Conservation (phyloP, 92 coral and sea anemone genomes). For the Siderastrea siderea region DNA sequence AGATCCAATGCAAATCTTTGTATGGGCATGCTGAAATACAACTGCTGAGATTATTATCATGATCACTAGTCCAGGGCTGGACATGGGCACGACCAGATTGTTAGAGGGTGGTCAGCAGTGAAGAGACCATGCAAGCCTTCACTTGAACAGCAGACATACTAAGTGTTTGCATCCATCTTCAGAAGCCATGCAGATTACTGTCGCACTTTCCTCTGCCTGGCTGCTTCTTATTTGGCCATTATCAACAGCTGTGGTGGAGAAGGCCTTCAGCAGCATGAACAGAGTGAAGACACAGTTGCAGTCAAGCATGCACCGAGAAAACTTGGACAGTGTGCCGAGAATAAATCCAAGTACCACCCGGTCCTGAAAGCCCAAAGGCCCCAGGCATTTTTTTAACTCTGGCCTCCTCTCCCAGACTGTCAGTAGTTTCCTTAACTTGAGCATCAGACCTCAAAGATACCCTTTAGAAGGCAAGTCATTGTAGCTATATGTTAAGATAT, state of each 20-base stretch:
- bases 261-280: conserved; percentile 45
- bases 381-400: conserved; percentile 32
- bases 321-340: conserved; percentile 16
- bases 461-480: too few relatives aligned
- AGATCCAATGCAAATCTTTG: neutral
- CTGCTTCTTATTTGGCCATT: conserved; percentile 37
- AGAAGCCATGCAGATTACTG: conserved; percentile 6
- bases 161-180: conserved; percentile 19
- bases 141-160: conserved; percentile 2
- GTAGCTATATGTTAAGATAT: too few relatives aligned
- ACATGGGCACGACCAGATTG: neutral
- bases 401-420: conserved; percentile 42
- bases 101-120: conserved; percentile 20
- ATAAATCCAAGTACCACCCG: conserved; percentile 19
- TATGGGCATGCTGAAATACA: conserved; percentile 24
- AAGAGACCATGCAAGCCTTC: conserved; percentile 26
- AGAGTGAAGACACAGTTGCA: conserved; percentile 11
- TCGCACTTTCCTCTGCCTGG: conserved; percentile 12
- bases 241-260: conserved; percentile 42
- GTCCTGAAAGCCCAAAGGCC: conserved; percentile 6
- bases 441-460: conserved; percentile 24
- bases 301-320: conserved; percentile 14
- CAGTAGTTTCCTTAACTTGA: neutral
- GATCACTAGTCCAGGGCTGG: conserved; percentile 36
- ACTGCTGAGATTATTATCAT: conserved; percentile 16